Base-by-base conservation (phyloP, 2,888 invertebrate genomes). In the Zootermopsis nevadensis region DNA sequence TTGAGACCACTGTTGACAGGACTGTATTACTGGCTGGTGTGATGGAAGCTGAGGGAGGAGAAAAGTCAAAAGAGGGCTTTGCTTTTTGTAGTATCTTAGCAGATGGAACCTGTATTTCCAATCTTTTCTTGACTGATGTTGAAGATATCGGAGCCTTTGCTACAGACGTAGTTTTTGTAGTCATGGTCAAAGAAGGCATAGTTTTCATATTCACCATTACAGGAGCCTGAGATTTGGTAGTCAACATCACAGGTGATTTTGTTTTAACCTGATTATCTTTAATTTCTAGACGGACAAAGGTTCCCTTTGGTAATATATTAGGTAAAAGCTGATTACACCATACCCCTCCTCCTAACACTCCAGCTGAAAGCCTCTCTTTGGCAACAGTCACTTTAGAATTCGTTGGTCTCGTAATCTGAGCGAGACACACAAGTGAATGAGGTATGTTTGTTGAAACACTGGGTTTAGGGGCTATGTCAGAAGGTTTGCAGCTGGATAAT, bases 181-280 rank as follows among this genome's bases (percentile, higher is more conserved):
- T n/a, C 60, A 27, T 27, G n/a, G 60, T 27, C 60, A 60, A 27
- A 27, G 60, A 60, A 4, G 60, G 27, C 7, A 27, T 27, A 10
- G n/a, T n/a, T 60, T 60, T 60, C 7, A 10, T 12, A 60, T 27
- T 27, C 27, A 60, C 60, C 60, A 27, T 27, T 27, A n/a, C 27
- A 10, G 60, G n/a, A 0, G 60, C 60, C 60, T 60, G 60, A n/a
- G n/a, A 27, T 27, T 60, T 60, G 8, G 60, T 7, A 27, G 60
- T 27, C 10, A 60, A 27, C n/a, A 60, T 27, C n/a, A 60, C 27
- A 10, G 60, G 60, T 12, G 27, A 10, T 15, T 74, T 74, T 24
- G 74, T n/a, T 22, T 38, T 74, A 22, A 74, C 38, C 31, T 74
- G 31, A 15, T 74, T 74, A 38, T 74, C 74, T n/a, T 74, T 74